phyloP scores from a whole-genome alignment of 2,888 invertebrate genomes.

The Chironomus tentans region DNA sequence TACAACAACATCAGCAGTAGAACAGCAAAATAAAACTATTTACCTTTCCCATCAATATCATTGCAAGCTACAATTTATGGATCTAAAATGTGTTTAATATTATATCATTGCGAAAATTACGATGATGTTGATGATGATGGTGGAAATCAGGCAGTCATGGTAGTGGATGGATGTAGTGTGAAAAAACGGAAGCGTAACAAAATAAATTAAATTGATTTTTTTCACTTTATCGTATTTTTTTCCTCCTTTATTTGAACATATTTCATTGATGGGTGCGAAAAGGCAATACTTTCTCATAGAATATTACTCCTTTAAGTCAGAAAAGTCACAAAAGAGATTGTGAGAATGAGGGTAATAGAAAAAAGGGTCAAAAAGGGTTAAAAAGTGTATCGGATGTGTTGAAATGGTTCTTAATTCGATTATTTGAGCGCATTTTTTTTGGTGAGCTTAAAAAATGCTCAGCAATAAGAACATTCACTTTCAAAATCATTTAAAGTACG shows the following conservation, averaged over 20 bases:
- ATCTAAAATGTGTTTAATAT: too few species aligned
- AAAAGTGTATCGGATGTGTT: too few species aligned
- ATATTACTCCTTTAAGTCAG: neutral
- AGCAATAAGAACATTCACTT: too few species aligned
- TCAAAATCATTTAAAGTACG: too few species aligned
- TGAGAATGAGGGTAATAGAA: neutral
- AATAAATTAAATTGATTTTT: neutral
- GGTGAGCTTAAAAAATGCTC: too few species aligned
- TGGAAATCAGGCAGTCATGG: too few species aligned
- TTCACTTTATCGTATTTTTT: neutral
- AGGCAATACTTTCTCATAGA: neutral
- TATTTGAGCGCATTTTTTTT: too few species aligned
- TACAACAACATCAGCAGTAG: neutral
- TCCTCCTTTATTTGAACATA: neutral
- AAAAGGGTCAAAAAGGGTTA: neutral
- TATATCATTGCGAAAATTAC: too few species aligned
- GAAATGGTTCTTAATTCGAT: too few species aligned
- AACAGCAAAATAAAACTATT: neutral
- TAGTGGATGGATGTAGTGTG: too few species aligned
- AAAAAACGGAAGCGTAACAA: neutral
- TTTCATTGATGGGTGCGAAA: neutral
- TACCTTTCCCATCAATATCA: neutral
- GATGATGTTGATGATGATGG: too few species aligned
- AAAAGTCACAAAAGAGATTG: neutral
- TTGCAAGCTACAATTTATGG: neutral